Evolutionary conservation across 2,888 invertebrate genomes (phyloP).

Genomic region (Galeopsomyia nigrocyanea): DNA sequence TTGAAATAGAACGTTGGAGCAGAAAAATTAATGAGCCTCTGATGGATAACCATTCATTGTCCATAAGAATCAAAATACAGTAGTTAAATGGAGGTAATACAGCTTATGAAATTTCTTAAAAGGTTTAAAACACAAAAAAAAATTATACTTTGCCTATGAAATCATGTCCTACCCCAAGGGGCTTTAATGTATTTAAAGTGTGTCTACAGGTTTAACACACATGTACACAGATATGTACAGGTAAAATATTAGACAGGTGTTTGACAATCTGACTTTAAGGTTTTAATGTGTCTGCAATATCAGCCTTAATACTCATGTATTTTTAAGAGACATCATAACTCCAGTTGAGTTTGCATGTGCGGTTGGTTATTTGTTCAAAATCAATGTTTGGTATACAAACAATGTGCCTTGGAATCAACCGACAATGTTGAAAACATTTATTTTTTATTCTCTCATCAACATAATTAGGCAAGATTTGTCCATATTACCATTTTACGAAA

Average conservation of each 20-base stretch:
- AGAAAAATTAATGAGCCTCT: not conserved
- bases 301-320: slow-evolving; percentile 34
- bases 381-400: slow-evolving; percentile 29
- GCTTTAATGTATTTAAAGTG: slow-evolving; percentile 68
- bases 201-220: slow-evolving; percentile 70
- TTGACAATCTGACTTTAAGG: slow-evolving; percentile 63
- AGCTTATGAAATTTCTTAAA: slow-evolving; percentile 45
- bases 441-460: slow-evolving; percentile 19
- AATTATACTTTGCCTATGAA: slow-evolving; percentile 56
- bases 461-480: slow-evolving; percentile 4
- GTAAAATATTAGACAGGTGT: slow-evolving; percentile 66
- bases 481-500: not conserved
- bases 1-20: not conserved
- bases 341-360: slow-evolving; percentile 39
- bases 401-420: slow-evolving; percentile 22
- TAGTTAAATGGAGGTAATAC: slow-evolving; percentile 51
- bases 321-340: slow-evolving; percentile 34
- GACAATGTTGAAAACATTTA: slow-evolving; percentile 19
- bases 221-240: slow-evolving; percentile 62
- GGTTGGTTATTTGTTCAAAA: slow-evolving; percentile 33
- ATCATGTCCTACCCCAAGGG: slow-evolving; percentile 64
- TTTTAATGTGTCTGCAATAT: slow-evolving; percentile 29
- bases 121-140: slow-evolving; percentile 53
- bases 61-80: slow-evolving; percentile 46
- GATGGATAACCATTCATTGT: slow-evolving; percentile 43